Evolutionary conservation across 2,888 invertebrate species (phyloP), one percentile per base, ranked within the genome.

Genomic region (Lasioglossum morio): DNA sequence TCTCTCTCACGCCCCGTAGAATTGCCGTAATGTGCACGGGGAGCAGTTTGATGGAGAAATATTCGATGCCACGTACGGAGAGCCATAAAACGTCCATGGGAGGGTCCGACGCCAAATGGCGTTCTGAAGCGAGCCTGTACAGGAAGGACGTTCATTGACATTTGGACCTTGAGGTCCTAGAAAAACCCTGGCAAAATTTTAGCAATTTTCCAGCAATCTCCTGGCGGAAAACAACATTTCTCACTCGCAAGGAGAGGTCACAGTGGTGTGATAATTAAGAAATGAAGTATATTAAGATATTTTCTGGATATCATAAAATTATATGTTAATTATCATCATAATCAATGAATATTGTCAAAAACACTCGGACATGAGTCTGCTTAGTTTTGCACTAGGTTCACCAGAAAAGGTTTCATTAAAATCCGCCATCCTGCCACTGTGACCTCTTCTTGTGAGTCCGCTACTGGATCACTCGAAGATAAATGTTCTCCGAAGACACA

Each of bases 21-120:
- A 90, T 89, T 90, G 81, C 86, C 77, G 80, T 84, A 87, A 88
- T 86, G 91, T 87, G 88, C 87, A 91, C 84, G 91, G 92, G 91
- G 88, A 85, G 89, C 81, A 87, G 89, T 91, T 90, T 91, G 89
- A 91, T 89, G 91, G 90, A 92, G 92, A 91, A 92, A 90, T 90
- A 92, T 92, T 90, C 90, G 89, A 90, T 88, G 91, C 90, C 88
- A 84, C 93, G 92, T 90, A 90, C 89, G 88, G 23, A 89, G 88
- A 88, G 90, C 89, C 91, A 91, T 94, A 94, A 94, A 93, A 89
- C 91, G 89, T 90, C 90, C 91, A 91, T 88, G 89, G 87, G 88
- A 91, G 92, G 91, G 91, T 90, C 81, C 87, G 83, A 79, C 88
- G 79, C 84, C 84, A 91, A 90, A 90, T 89, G 88, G 89, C 87